phyloP scores from a whole-genome alignment of 2,888 invertebrate genomes.

The Pseudeuparius sepicola region DNA sequence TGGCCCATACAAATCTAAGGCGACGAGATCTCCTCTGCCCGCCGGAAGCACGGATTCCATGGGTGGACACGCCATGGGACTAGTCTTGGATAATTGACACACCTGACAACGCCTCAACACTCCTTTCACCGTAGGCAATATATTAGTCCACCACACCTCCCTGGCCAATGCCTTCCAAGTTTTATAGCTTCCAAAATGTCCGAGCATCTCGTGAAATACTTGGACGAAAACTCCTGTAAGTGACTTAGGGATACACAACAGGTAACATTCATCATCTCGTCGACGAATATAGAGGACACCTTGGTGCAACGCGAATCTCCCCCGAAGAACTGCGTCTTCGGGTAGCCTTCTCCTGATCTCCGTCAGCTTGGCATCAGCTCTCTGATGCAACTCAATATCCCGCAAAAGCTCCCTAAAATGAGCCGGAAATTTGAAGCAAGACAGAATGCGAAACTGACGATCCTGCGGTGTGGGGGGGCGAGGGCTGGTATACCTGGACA shows the following conservation, averaged over 20 bases:
- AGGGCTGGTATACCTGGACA: no score
- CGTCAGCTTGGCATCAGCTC: slow-evolving; percentile 5
- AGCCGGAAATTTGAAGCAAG: not conserved
- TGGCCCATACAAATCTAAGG: slow-evolving; percentile 1
- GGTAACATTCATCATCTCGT: slow-evolving; percentile 9
- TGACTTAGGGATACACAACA: slow-evolving; percentile 8
- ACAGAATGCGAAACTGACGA: no score
- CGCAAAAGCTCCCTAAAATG: not conserved
- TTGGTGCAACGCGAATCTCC: slow-evolving; percentile 4
- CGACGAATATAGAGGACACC: slow-evolving; percentile 9
- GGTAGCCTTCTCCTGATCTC: not conserved
- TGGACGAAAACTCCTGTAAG: no score
- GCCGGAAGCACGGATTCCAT: slow-evolving; percentile 2
- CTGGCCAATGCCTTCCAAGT: slow-evolving; percentile 9
- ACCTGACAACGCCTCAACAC: slow-evolving; percentile 13
- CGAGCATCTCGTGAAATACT: slow-evolving; percentile 12
- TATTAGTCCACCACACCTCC: slow-evolving; percentile 14
- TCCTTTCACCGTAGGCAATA: slow-evolving; percentile 8
- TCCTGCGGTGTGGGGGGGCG: no score
- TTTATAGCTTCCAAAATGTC: slow-evolving; percentile 15
- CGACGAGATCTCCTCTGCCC: not conserved
- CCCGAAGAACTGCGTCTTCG: not conserved
- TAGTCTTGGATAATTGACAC: slow-evolving; percentile 10
- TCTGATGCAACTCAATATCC: slow-evolving; percentile 4
- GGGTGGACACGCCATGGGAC: not conserved